Percentiles rank a stretch among this genome's conserved stretches.
These are phyloP conservation scores for Corythornis cristatus DNA, from an alignment of 2,113 vertebrate species.

Conservation along the genomic window DNA sequence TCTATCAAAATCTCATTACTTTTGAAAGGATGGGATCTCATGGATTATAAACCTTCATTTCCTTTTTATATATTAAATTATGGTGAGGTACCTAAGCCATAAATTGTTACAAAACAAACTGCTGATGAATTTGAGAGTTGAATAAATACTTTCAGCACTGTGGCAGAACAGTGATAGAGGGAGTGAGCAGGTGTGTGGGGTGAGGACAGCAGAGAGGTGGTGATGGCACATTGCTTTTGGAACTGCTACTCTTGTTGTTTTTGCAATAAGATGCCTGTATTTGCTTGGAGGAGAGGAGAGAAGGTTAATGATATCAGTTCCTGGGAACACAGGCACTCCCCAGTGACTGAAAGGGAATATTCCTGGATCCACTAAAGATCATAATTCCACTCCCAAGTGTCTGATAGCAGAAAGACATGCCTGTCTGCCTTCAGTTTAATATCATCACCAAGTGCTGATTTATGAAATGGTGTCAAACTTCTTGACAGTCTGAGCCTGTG, in stretches of 20 bases:
- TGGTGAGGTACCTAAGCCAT: not conserved
- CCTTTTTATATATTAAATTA: constrained; percentile 38
- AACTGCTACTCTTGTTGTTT: constrained; percentile 44
- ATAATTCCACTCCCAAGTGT: constrained; percentile 16
- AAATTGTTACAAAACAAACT: constrained; percentile 29
- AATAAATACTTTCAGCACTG: not conserved
- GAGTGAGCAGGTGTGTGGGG: not conserved
- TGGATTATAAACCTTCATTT: constrained; percentile 55
- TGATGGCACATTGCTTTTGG: constrained; percentile 21
- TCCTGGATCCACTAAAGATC: constrained; percentile 24
- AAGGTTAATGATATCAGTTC: constrained; percentile 45
- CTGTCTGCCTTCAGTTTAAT: constrained; percentile 1
- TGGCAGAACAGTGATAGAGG: not conserved
- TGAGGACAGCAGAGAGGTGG: not conserved
- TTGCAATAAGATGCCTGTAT: constrained; percentile 54
- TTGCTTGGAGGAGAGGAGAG: constrained; percentile 33
- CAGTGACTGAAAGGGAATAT: constrained; percentile 48
- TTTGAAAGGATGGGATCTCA: not conserved
- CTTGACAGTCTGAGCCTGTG: not conserved
- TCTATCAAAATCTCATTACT: constrained; percentile 59
- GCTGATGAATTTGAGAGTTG: not conserved
- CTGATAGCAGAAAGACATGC: constrained; percentile 12
- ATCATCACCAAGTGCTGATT: constrained; percentile 15
- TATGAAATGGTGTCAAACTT: constrained; percentile 20
- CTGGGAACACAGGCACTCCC: constrained; percentile 57